Percentiles rank a stretch among this genome's conserved stretches.
Evolutionary conservation across 2,113 vertebrate genomes (phyloP).

Genomic region (Perca schrenkii): DNA sequence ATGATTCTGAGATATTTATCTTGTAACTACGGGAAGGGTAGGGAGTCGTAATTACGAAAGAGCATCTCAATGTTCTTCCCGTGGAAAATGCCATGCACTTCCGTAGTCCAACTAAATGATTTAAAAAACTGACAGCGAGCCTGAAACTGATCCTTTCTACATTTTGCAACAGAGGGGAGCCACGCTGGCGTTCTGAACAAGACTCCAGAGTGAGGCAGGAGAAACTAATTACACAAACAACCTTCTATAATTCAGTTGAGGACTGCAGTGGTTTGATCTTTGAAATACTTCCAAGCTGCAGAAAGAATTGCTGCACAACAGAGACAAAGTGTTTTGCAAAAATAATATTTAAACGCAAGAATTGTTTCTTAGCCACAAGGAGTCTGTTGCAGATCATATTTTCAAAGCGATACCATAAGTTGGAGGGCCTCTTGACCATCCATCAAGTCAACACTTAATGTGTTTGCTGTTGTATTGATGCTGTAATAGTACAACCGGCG

Average conservation of each 20-base stretch:
- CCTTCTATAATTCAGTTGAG: slow-evolving; percentile 10
- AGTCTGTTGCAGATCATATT: neutral
- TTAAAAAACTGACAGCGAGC: neutral
- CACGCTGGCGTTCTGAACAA: neutral
- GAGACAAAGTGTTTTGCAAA: neutral
- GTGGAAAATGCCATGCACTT: neutral
- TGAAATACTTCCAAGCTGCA: slow-evolving; percentile 1
- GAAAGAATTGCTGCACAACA: neutral
- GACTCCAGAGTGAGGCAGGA: neutral
- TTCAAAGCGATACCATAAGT: neutral
- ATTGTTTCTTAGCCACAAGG: neutral
- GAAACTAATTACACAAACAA: slow-evolving; percentile 12
- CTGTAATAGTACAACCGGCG: neutral
- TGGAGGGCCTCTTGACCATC: neutral
- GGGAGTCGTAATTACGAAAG: neutral
- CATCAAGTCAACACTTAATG: neutral
- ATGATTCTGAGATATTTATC: neutral
- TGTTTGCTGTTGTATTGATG: neutral
- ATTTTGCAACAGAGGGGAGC: neutral
- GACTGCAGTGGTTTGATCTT: slow-evolving; percentile 15
- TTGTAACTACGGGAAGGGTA: neutral
- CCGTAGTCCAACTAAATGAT: neutral
- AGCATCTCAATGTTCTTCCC: neutral
- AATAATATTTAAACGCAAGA: neutral
- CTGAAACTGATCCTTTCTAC: neutral